Conservation (phyloP, 2,888 invertebrate species). For the Neoitamus cyanurus region DNA sequence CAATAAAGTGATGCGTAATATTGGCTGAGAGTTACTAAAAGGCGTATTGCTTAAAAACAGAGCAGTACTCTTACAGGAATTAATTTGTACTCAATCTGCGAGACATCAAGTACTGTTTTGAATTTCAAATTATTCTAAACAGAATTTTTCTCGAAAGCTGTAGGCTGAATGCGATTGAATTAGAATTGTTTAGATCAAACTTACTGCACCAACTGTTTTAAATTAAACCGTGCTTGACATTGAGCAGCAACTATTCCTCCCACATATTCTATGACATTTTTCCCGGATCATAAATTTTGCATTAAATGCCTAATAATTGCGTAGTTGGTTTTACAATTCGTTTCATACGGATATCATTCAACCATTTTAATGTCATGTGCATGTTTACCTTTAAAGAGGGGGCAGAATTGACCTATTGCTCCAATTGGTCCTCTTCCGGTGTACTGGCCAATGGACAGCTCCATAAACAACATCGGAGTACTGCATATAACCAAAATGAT, state of each 20-base stretch:
- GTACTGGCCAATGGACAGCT: constrained; percentile 91
- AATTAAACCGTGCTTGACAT: constrained; percentile 24
- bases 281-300: constrained; percentile 18
- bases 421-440: constrained; percentile 93
- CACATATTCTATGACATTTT: constrained; percentile 1
- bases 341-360: constrained; percentile 35
- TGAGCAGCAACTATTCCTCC: not conserved
- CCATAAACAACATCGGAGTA: constrained; percentile 93
- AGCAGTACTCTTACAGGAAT: not conserved
- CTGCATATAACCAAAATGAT: constrained; percentile 91
- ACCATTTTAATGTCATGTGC: not conserved
- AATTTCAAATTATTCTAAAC: not conserved
- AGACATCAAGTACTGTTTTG: not conserved
- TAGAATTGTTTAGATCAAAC: not conserved
- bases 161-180: not conserved
- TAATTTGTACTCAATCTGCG: not conserved
- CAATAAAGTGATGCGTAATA: not conserved
- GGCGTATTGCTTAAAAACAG: not conserved
- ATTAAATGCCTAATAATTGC: constrained; percentile 19
- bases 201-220: not conserved
- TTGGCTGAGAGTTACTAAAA: not conserved
- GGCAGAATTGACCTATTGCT: constrained; percentile 90
- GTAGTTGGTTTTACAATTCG: constrained; percentile 42
- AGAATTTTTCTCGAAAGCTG: not conserved
- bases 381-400: constrained; percentile 86